phyloP scores from a whole-genome alignment of 1,140 invertebrate species.

The Papilio aristodemus region DNA sequence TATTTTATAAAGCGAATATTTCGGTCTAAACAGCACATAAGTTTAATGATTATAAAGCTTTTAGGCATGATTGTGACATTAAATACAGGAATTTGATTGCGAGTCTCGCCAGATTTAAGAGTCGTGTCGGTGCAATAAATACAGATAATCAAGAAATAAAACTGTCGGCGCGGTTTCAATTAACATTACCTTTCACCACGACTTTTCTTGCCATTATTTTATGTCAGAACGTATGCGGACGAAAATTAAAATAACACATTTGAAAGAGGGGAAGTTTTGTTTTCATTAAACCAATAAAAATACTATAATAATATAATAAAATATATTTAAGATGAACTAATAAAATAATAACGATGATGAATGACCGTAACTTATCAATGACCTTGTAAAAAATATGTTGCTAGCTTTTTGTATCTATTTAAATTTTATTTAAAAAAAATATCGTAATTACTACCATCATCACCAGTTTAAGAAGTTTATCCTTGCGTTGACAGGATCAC shows the following conservation, averaged over 20 bases:
- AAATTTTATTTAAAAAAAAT: too few species aligned
- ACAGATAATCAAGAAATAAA: slow-evolving; percentile 24
- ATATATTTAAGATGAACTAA: too few species aligned
- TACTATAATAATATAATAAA: too few species aligned
- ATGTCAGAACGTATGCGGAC: not conserved
- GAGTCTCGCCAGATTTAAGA: slow-evolving; percentile 12
- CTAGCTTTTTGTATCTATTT: too few species aligned
- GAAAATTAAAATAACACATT: not conserved
- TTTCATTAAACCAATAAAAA: too few species aligned
- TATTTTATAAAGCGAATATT: slow-evolving; percentile 22
- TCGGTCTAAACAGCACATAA: slow-evolving; percentile 2
- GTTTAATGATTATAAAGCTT: slow-evolving; percentile 19
- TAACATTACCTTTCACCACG: slow-evolving; percentile 15
- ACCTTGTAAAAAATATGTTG: too few species aligned
- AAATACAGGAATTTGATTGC: slow-evolving; percentile 21
- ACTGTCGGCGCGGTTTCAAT: slow-evolving; percentile 17
- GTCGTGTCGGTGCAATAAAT: slow-evolving; percentile 15
- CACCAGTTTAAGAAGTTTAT: too few species aligned
- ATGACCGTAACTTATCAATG: too few species aligned
- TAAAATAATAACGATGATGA: too few species aligned
- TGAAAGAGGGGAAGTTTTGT: not conserved
- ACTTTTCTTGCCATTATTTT: slow-evolving; percentile 15
- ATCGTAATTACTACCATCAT: too few species aligned
- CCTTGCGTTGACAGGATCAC: too few species aligned
- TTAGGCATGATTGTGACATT: slow-evolving; percentile 13